Percentiles rank a stretch among this genome's conserved stretches.
phyloP scores from a whole-genome alignment of 92 coral and sea anemone genomes.

The Porites cylindrica region DNA sequence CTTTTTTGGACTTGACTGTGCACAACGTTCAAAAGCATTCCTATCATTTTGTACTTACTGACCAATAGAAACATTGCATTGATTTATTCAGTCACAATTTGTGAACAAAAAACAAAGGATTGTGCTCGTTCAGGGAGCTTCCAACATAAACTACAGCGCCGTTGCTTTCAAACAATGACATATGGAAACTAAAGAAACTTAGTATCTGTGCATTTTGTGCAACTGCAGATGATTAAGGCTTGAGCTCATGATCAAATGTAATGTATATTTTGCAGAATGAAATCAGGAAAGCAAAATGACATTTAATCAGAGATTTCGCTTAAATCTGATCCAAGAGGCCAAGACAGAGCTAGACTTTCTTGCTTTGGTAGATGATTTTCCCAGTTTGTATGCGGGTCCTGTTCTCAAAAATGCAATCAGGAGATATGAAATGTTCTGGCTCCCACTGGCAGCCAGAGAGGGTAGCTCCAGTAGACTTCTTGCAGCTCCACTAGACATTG shows the following conservation, averaged over 20 bases:
- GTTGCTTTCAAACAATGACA: too few species aligned
- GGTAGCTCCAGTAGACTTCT: slow-evolving; percentile 29
- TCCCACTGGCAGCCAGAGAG: slow-evolving; percentile 62
- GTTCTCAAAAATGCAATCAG: slow-evolving; percentile 67
- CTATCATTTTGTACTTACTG: too few species aligned
- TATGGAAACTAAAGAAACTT: too few species aligned
- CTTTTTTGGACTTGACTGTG: too few species aligned
- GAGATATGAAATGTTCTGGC: slow-evolving; percentile 76
- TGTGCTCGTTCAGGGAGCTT: too few species aligned
- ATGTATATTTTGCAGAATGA: neutral
- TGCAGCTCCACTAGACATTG: slow-evolving; percentile 84
- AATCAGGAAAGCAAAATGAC: neutral
- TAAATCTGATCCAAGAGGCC: slow-evolving; percentile 40
- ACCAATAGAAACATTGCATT: too few species aligned
- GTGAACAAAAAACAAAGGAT: too few species aligned
- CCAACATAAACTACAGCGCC: too few species aligned
- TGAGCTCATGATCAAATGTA: neutral
- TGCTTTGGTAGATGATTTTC: slow-evolving; percentile 41
- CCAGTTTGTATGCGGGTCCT: slow-evolving; percentile 46
- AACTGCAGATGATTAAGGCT: neutral
- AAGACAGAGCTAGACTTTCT: slow-evolving; percentile 63
- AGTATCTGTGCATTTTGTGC: too few species aligned
- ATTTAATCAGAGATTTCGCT: neutral
- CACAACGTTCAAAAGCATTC: too few species aligned
- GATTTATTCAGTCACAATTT: too few species aligned